These are phyloP conservation scores for Hippocampus abdominalis DNA, from an alignment of 2,113 vertebrate genomes.

Conservation along the genomic window DNA sequence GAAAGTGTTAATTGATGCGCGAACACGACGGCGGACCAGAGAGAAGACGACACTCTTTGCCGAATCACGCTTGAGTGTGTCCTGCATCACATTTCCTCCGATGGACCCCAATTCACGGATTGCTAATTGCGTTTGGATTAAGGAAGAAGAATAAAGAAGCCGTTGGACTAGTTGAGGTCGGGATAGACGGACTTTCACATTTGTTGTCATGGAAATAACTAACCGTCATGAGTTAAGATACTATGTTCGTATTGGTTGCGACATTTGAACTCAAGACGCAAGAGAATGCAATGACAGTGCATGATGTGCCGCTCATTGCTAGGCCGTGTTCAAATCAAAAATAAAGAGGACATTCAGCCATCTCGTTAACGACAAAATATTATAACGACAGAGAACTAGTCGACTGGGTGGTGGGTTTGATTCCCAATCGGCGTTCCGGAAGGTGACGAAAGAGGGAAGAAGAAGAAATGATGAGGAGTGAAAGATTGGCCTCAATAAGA, in stretches of 20 bases:
- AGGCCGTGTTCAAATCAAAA: too few relatives aligned
- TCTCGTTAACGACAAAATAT: neutral
- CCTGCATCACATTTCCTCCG: neutral
- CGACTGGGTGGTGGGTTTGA: constrained; percentile 7
- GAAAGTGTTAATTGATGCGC: constrained; percentile 18
- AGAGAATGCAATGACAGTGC: too few relatives aligned
- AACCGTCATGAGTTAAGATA: too few relatives aligned
- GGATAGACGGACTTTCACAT: too few relatives aligned
- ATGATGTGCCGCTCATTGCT: too few relatives aligned
- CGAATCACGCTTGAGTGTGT: neutral
- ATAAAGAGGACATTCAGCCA: too few relatives aligned
- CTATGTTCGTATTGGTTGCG: too few relatives aligned
- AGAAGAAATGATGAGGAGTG: constrained; percentile 1
- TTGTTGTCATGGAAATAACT: too few relatives aligned
- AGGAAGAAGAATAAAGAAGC: too few relatives aligned
- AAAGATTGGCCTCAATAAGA: constrained; percentile 26
- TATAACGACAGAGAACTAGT: neutral
- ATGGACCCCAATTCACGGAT: neutral
- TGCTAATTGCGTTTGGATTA: too few relatives aligned
- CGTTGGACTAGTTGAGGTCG: too few relatives aligned
- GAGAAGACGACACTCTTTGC: neutral
- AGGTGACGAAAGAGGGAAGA: neutral
- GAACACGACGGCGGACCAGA: neutral
- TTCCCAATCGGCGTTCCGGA: constrained; percentile 10
- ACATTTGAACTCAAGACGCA: too few relatives aligned